A percentile compares a stretch with the other conserved stretches of the same genome.
Conservation (phyloP, 1,140 invertebrate genomes). For the Camponotus vicinus region DNA sequence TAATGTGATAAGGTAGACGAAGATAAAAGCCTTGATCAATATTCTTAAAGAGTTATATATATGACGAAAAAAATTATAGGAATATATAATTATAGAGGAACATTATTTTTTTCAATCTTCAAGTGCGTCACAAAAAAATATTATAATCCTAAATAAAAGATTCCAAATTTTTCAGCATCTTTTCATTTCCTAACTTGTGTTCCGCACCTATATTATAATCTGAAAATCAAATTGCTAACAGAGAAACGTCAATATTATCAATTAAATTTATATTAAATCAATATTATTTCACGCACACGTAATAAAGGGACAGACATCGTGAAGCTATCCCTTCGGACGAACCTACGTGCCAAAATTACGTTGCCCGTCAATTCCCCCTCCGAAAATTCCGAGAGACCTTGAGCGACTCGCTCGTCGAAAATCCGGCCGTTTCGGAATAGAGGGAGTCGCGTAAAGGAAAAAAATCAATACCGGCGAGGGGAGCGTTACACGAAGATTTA, state of each 20-base stretch:
- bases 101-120: background rate
- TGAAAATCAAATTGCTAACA: background rate
- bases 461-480: background rate
- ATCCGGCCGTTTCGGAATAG: background rate
- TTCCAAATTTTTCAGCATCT: background rate
- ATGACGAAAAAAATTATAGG: background rate
- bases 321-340: too few relatives aligned
- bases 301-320: background rate
- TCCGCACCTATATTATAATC: too few relatives aligned
- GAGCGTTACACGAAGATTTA: background rate
- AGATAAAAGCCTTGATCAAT: background rate
- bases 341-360: background rate
- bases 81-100: background rate
- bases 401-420: constrained; percentile 1
- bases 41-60: background rate
- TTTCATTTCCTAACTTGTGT: background rate
- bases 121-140: background rate
- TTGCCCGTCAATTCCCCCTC: background rate
- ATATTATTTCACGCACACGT: background rate
- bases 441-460: background rate
- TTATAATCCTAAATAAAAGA: background rate
- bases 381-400: background rate
- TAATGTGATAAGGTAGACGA: background rate
- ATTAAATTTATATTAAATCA: background rate
- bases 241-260: background rate